A percentile compares a stretch with the other conserved stretches of the same genome.
Conservation (phyloP, 1,140 invertebrate genomes). For the Atta texana region DNA sequence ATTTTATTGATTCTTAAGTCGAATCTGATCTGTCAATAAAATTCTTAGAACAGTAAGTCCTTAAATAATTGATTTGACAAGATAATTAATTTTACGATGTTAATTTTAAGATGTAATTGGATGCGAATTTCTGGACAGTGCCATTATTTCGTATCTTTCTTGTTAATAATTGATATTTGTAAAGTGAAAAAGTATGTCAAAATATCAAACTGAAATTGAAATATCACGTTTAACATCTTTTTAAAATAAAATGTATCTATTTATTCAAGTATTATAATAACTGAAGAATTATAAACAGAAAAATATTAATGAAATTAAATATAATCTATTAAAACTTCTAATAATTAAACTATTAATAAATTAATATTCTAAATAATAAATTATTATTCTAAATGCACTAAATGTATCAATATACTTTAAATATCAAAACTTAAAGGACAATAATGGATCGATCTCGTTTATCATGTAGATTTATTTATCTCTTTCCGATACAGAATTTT, state of each 20-base stretch:
- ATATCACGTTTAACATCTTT: background rate
- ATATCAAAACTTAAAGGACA: background rate
- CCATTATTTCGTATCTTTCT: no score
- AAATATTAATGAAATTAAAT: background rate
- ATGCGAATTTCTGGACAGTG: no score
- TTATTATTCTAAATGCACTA: background rate
- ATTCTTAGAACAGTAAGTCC: no score
- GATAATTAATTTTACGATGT: no score
- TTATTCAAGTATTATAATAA: background rate
- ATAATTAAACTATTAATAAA: background rate
- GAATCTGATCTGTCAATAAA: no score
- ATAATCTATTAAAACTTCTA: background rate
- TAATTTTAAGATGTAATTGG: no score
- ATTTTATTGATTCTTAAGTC: no score
- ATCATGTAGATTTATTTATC: slow-evolving; percentile 1
- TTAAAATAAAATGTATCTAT: background rate
- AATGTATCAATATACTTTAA: slow-evolving; percentile 5
- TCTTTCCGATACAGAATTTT: slow-evolving; percentile 19
- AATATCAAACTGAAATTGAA: background rate
- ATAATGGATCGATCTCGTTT: background rate
- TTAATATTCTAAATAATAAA: background rate
- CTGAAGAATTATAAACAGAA: background rate
- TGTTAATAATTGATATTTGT: background rate
- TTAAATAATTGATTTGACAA: no score
- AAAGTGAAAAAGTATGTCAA: background rate